Evolutionary conservation across 2,113 vertebrate genomes (phyloP).

Genomic region (Thamnophis sirtalis): DNA sequence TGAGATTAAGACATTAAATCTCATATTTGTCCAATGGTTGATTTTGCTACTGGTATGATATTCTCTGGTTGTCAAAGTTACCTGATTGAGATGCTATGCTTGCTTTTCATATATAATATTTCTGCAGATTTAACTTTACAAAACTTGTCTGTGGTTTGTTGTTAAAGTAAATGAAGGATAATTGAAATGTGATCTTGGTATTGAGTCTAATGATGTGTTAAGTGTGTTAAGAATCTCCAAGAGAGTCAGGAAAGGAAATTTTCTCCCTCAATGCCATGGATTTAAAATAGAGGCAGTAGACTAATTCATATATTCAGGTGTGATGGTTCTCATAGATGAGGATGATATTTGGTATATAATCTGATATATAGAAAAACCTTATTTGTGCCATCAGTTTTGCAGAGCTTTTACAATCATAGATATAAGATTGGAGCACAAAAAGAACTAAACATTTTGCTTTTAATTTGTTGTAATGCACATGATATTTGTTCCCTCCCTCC

Average conservation of each 20-base stretch:
- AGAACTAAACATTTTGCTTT: background rate
- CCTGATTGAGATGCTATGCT: background rate
- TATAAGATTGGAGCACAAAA: background rate
- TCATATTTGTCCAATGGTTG: background rate
- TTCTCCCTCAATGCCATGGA: background rate
- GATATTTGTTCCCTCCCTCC: too few relatives aligned
- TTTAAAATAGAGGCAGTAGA: background rate
- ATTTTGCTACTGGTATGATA: background rate
- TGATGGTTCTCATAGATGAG: background rate
- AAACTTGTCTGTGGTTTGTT: background rate
- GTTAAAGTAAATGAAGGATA: background rate
- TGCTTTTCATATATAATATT: background rate
- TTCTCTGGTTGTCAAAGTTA: background rate
- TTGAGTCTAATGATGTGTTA: background rate
- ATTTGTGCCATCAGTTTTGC: background rate
- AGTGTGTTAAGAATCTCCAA: background rate
- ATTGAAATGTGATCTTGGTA: background rate
- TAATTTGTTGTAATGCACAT: too few relatives aligned
- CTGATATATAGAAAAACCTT: background rate
- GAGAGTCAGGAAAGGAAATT: background rate
- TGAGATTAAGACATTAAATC: background rate
- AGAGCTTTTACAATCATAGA: background rate
- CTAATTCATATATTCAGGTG: background rate
- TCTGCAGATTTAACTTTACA: background rate
- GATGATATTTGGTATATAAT: background rate